Evolutionary conservation across 1,140 invertebrate species (phyloP).

Genomic region (Melanaphis sacchari): DNA sequence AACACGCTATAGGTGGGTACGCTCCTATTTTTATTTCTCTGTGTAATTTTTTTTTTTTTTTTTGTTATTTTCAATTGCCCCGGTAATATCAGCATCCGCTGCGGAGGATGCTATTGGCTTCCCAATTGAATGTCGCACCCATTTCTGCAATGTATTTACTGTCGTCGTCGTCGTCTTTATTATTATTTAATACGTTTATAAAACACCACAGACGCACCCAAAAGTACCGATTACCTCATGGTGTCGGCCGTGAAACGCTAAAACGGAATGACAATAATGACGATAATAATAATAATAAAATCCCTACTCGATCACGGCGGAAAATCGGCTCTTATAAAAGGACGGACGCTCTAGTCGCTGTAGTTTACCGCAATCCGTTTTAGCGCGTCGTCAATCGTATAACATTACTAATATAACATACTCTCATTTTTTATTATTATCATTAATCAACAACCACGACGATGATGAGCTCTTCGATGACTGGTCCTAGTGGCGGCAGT

Average conservation of each 20-base stretch:
- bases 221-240: background rate
- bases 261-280: background rate
- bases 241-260: background rate
- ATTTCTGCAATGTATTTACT: background rate
- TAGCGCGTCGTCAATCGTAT: background rate
- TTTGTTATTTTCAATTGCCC: slow-evolving; percentile 21
- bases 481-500: background rate
- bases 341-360: background rate
- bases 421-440: background rate
- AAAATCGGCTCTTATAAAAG: background rate
- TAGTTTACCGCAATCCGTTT: background rate
- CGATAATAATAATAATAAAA: background rate
- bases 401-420: background rate
- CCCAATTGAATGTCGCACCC: slow-evolving; percentile 44
- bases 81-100: slow-evolving; percentile 13
- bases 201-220: background rate
- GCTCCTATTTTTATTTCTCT: slow-evolving; percentile 25
- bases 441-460: background rate
- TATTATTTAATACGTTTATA: slow-evolving; percentile 10
- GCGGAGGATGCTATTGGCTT: background rate
- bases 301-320: background rate
- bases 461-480: background rate
- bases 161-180: background rate
- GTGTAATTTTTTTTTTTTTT: background rate
- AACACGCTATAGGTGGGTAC: background rate